Percentiles rank a stretch among this genome's conserved stretches.
These are phyloP conservation scores for Napeogenes sylphis DNA, from an alignment of 2,888 invertebrate genomes.

Conservation along the genomic window DNA sequence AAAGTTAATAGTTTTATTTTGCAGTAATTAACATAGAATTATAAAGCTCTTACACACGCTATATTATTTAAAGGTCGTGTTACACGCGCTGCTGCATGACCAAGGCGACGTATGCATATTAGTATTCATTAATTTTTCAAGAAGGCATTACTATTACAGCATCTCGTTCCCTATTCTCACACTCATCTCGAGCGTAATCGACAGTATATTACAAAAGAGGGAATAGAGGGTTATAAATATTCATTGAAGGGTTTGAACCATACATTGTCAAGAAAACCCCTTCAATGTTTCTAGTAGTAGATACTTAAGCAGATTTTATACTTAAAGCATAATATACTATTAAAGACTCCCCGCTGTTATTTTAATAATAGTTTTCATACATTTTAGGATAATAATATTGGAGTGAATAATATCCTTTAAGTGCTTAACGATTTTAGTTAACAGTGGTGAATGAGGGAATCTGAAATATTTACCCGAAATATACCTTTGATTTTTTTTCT, in stretches of 20 bases:
- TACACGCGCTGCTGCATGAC: constrained; percentile 6
- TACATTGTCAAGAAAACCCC: constrained; percentile 20
- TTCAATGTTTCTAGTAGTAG: constrained; percentile 1
- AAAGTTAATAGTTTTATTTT: neutral
- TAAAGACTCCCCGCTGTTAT: neutral
- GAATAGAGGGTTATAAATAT: constrained; percentile 20
- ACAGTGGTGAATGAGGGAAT: no score
- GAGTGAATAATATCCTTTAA: no score
- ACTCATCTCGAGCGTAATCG: constrained; percentile 21
- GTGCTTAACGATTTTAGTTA: no score
- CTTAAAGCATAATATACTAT: neutral
- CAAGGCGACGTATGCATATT: constrained; percentile 8
- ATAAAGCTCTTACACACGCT: neutral
- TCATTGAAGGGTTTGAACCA: constrained; percentile 20
- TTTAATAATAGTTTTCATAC: neutral
- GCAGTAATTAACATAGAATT: neutral
- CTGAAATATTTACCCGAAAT: no score
- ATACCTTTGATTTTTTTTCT: no score
- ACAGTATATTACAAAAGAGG: constrained; percentile 21
- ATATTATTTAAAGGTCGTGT: constrained; percentile 1
- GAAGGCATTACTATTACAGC: constrained; percentile 11
- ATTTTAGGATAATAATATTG: no score
- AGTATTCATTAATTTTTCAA: constrained; percentile 14
- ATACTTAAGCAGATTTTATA: neutral
- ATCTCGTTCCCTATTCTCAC: constrained; percentile 13